phyloP scores from a whole-genome alignment of 2,888 invertebrate species.

The Xylocampa areola region DNA sequence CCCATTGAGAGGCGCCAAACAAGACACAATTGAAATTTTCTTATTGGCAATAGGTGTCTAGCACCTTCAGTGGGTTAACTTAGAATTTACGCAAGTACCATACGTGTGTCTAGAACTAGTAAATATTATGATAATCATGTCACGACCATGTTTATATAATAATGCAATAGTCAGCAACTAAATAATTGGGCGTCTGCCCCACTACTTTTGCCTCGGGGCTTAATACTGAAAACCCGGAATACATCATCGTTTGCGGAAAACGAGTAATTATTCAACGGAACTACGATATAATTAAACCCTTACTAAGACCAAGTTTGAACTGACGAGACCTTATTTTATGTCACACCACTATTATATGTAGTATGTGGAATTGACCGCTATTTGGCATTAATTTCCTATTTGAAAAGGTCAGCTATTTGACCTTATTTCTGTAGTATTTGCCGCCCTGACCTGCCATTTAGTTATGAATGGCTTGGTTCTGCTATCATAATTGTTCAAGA shows the following conservation, averaged over 20 bases:
- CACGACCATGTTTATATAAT: background rate
- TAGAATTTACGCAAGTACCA: too few species aligned
- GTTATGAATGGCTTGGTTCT: slow-evolving; percentile 4
- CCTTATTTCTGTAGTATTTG: slow-evolving; percentile 12
- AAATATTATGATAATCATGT: too few species aligned
- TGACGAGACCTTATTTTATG: slow-evolving; percentile 37
- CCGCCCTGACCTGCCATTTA: slow-evolving; percentile 8
- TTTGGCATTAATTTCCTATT: slow-evolving; percentile 42
- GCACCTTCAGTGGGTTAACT: too few species aligned
- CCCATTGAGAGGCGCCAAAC: too few species aligned
- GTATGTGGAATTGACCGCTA: slow-evolving; percentile 29
- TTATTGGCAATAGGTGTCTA: too few species aligned
- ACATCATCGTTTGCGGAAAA: slow-evolving; percentile 43
- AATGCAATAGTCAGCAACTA: background rate
- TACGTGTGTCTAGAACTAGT: too few species aligned
- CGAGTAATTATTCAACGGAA: slow-evolving; percentile 52
- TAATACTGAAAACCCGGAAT: slow-evolving; percentile 24
- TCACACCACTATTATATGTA: slow-evolving; percentile 19
- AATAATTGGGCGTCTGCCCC: slow-evolving; percentile 2
- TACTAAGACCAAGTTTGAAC: slow-evolving; percentile 42
- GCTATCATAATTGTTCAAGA: too few species aligned
- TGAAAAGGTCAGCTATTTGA: slow-evolving; percentile 15
- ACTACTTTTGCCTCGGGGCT: slow-evolving; percentile 4
- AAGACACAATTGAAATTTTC: too few species aligned
- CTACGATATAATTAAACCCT: slow-evolving; percentile 53